Base-by-base conservation (phyloP, 1,140 invertebrate genomes). In the Zaprionus camerounensis region DNA sequence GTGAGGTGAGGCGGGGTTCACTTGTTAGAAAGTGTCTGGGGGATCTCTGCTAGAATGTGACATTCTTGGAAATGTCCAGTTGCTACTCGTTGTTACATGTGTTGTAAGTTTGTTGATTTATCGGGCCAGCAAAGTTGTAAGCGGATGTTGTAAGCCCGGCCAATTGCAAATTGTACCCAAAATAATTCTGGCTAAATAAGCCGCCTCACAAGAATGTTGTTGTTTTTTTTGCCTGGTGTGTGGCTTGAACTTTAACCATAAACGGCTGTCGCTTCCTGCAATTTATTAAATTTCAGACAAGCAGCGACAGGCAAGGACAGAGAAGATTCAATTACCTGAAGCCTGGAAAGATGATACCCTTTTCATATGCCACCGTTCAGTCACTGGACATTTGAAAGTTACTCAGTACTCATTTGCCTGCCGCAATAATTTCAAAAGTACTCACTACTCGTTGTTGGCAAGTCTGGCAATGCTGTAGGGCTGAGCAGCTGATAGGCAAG, bases 231-330 rank as follows among this genome's bases (percentile, higher is more conserved):
- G 12, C 12, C n/a, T 17, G 53, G 71, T 69, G 78, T 80, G 80
- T 82, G 81, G 69, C 78, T 78, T 88, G 79, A 88, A 84, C 85
- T 88, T 69, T 84, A 46, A 46, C 13, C 62, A 67, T 72, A 73
- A 56, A 31, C 57, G 31, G 36, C 70, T 66, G 70, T 72, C 80
- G 78, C 64, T 87, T 87, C 84, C 84, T 87, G 82, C 58, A 58
- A 77, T 80, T 88, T 76, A 73, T 87, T 79, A 71, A 84, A 59
- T 88, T 88, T 88, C 85, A 73, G 58, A 61, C 62, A 63, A 56
- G 51, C 34, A 24, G 26, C 31, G 41, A 71, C 57, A 71, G 71
- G 63, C 77, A 83, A 88, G 80, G 80, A 88, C 81, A 72, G 65
- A 34, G 84, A 65, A 41, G 84, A 81, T 88, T 69, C 34, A 73